phyloP scores from a whole-genome alignment of 2,113 vertebrate species.

The Callospermophilus lateralis region DNA sequence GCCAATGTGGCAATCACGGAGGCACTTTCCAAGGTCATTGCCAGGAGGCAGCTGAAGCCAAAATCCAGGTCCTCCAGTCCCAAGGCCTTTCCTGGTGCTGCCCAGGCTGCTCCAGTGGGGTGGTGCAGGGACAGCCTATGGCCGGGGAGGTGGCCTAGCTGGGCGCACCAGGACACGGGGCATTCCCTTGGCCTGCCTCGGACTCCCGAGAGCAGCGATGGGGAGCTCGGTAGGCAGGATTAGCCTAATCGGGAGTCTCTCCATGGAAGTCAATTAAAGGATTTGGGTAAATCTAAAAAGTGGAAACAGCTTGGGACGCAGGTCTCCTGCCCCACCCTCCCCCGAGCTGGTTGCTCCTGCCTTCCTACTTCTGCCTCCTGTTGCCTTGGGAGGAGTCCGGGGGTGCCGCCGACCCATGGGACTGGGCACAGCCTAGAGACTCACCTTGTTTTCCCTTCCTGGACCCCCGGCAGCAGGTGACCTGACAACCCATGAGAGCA shows the following conservation, averaged over 20 bases:
- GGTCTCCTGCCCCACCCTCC: background rate
- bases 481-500: background rate
- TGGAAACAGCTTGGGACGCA: slow-evolving; percentile 79
- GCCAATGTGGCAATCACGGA: background rate
- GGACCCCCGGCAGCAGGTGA: background rate
- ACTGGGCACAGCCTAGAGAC: background rate
- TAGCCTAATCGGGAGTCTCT: slow-evolving; percentile 70
- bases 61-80: background rate
- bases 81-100: background rate
- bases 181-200: slow-evolving; percentile 50
- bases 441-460: background rate
- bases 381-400: slow-evolving; percentile 4
- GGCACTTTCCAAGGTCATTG: background rate
- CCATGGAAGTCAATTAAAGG: slow-evolving; percentile 76
- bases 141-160: background rate
- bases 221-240: slow-evolving; percentile 65
- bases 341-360: background rate
- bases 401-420: background rate
- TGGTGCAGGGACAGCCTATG: background rate
- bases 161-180: background rate
- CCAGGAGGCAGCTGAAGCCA: background rate
- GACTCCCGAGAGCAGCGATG: slow-evolving; percentile 42
- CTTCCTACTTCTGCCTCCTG: background rate
- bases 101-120: background rate
- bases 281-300: slow-evolving; percentile 82